Percentiles rank a stretch among this genome's conserved stretches.
These are phyloP conservation scores for Drosophila micromelanica DNA, from an alignment of 1,140 invertebrate species.

Conservation along the genomic window DNA sequence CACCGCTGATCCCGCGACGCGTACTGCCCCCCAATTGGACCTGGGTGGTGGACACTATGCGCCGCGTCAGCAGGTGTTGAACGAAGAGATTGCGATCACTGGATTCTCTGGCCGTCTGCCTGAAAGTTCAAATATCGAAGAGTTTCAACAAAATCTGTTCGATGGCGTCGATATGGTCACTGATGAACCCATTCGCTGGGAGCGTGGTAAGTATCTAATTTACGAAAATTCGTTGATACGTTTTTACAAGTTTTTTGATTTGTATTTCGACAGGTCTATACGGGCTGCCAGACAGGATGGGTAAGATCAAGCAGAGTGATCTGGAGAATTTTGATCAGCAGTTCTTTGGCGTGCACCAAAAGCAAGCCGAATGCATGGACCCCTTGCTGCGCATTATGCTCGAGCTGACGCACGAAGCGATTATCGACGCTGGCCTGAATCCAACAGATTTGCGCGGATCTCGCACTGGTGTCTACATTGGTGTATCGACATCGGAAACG, in stretches of 20 bases:
- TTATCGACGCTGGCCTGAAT: slow-evolving; percentile 96
- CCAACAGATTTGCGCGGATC: slow-evolving; percentile 91
- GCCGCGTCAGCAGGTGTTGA: slow-evolving; percentile 55
- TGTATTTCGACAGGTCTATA: slow-evolving; percentile 85
- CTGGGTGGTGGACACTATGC: slow-evolving; percentile 71
- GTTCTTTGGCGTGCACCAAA: slow-evolving; percentile 97
- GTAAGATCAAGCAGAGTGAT: slow-evolving; percentile 96
- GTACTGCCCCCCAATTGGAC: slow-evolving; percentile 76
- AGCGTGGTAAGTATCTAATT: slow-evolving; percentile 83
- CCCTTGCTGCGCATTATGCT: slow-evolving; percentile 96
- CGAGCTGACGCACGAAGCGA: slow-evolving; percentile 97
- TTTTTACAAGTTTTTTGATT: not conserved
- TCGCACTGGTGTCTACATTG: slow-evolving; percentile 96
- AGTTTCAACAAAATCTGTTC: slow-evolving; percentile 94
- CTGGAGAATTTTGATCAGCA: slow-evolving; percentile 94
- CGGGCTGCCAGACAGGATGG: slow-evolving; percentile 93
- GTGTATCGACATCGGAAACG: slow-evolving; percentile 93
- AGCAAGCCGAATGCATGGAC: slow-evolving; percentile 98
- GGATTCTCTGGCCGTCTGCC: slow-evolving; percentile 96
- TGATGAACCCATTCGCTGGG: slow-evolving; percentile 93
- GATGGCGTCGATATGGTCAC: slow-evolving; percentile 95
- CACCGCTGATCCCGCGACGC: slow-evolving; percentile 65
- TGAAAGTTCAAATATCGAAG: slow-evolving; percentile 93
- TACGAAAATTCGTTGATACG: too few relatives aligned
- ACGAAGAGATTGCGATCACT: slow-evolving; percentile 93